Evolutionary conservation across 2,113 vertebrate genomes (phyloP).

Genomic region (Odocoileus hemionus): DNA sequence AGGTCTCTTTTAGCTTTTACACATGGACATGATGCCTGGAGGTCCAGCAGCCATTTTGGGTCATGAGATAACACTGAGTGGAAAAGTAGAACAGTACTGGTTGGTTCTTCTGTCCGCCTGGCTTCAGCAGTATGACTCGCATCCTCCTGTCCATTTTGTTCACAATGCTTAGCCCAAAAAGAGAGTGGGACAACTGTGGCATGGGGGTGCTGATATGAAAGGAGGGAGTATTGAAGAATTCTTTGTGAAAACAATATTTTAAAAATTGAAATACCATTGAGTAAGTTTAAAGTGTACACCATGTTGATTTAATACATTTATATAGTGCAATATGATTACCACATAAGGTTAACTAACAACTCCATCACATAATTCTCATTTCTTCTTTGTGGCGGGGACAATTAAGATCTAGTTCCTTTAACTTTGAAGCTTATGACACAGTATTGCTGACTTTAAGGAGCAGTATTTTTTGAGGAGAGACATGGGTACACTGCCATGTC

Average conservation of each 20-base stretch:
- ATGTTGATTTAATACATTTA: background rate
- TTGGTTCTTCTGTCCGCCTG: background rate
- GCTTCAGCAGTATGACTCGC: background rate
- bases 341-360: background rate
- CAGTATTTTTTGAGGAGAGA: background rate
- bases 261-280: background rate
- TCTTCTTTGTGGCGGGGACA: background rate
- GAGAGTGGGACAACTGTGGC: background rate
- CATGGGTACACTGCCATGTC: background rate
- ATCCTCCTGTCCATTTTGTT: background rate
- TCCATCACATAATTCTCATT: background rate
- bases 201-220: fast-evolving
- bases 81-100: background rate
- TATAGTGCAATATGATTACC: background rate
- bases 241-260: background rate
- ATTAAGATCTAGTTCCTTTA: background rate
- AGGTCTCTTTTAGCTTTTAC: background rate
- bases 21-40: background rate
- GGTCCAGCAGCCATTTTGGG: background rate
- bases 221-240: background rate
- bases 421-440: background rate
- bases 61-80: background rate
- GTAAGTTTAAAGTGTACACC: background rate
- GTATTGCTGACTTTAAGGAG: background rate
- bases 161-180: background rate